These are phyloP conservation scores for Grammomys dolichurus DNA, from an alignment of 2,113 vertebrate genomes.

Conservation along the genomic window DNA sequence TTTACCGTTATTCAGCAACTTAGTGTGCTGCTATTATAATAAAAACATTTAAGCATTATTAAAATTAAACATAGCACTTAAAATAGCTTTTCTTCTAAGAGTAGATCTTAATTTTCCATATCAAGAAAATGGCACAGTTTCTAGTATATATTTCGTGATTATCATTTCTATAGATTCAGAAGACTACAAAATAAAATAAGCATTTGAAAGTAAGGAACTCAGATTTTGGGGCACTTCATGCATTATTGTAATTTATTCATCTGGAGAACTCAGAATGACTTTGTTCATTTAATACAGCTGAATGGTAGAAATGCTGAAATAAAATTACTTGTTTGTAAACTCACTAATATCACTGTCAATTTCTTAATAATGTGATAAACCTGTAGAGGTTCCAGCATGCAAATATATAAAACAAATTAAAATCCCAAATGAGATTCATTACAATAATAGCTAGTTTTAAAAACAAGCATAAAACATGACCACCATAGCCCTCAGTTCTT, in stretches of 20 bases:
- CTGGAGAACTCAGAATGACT: background rate
- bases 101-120: background rate
- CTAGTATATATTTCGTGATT: background rate
- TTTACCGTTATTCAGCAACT: constrained; percentile 1
- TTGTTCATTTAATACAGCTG: background rate
- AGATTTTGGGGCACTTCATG: background rate
- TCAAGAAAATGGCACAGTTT: background rate
- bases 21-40: background rate
- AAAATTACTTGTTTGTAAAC: background rate
- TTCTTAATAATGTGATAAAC: background rate
- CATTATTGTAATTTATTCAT: background rate
- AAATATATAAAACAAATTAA: background rate
- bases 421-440: background rate
- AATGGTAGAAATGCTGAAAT: background rate
- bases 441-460: background rate
- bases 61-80: background rate
- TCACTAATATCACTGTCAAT: background rate
- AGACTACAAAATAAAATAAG: background rate
- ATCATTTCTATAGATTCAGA: background rate
- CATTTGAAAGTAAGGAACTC: no score
- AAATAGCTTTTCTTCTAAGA: background rate
- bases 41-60: background rate
- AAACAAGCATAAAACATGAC: background rate
- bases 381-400: background rate
- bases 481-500: background rate